A percentile compares a stretch with the other conserved stretches of the same genome.
Conservation (phyloP, 2,797 vertebrate species). For the Anolis apletophallus region DNA sequence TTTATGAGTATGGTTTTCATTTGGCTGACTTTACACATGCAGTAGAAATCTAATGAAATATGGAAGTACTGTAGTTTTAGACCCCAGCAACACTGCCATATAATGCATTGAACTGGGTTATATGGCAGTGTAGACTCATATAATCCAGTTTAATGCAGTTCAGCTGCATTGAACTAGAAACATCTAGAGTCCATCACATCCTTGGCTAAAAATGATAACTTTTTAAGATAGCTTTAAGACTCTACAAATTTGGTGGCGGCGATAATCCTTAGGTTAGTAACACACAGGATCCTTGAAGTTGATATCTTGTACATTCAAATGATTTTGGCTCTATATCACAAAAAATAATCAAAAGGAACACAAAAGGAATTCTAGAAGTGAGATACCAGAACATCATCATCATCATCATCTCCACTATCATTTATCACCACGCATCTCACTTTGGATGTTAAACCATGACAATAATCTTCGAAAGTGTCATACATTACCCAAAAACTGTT, state of each 20-base stretch:
- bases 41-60: not conserved
- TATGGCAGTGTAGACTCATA: too few relatives aligned
- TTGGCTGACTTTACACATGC: not conserved
- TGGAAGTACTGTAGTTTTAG: too few relatives aligned
- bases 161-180: too few relatives aligned
- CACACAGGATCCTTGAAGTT: not conserved
- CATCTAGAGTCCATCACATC: too few relatives aligned
- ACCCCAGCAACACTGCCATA: too few relatives aligned
- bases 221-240: too few relatives aligned
- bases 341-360: not conserved
- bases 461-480: not conserved
- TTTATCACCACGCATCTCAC: not conserved
- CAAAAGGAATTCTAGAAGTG: not conserved
- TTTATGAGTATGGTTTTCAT: not conserved
- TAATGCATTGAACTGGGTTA: too few relatives aligned
- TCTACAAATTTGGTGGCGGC: too few relatives aligned
- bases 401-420: not conserved
- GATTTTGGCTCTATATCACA: not conserved
- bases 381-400: not conserved
- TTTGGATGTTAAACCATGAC: not conserved
- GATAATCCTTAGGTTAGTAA: too few relatives aligned
- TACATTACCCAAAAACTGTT: not conserved
- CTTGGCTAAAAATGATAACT: too few relatives aligned
- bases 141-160: too few relatives aligned
- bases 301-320: not conserved